Evolutionary conservation across 2,888 invertebrate species (phyloP).

Genomic region (Frankliniella fusca): DNA sequence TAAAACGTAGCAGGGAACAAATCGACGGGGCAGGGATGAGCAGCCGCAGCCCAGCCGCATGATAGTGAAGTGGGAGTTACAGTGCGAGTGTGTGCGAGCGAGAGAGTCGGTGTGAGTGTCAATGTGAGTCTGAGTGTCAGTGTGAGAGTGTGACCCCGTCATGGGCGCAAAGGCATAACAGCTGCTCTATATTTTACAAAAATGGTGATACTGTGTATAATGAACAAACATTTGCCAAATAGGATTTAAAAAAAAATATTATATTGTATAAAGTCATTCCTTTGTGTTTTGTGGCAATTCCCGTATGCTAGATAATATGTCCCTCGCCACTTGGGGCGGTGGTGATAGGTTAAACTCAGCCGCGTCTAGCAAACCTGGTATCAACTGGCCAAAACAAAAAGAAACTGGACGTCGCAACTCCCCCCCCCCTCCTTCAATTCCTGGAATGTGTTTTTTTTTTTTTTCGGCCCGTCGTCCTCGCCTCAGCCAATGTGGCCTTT

Average conservation of each 20-base stretch:
- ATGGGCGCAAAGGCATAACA: not conserved
- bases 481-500: too few relatives aligned
- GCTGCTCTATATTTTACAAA: not conserved
- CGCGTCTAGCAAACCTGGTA: not conserved
- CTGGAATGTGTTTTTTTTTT: not conserved
- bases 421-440: not conserved
- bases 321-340: not conserved
- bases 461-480: not conserved
- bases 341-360: not conserved
- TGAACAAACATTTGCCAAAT: conserved; percentile 13
- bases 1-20: conserved; percentile 19
- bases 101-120: not conserved
- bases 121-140: too few relatives aligned
- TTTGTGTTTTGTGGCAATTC: conserved; percentile 13
- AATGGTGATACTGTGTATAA: not conserved
- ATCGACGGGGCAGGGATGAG: not conserved
- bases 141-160: not conserved
- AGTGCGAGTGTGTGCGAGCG: not conserved
- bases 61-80: too few relatives aligned
- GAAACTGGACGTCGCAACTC: not conserved
- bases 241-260: not conserved
- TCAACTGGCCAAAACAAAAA: too few relatives aligned
- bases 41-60: not conserved
- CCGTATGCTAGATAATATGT: not conserved
- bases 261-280: not conserved